Conservation (phyloP, 2,888 invertebrate species). For the Tolmerus cingulatus region DNA sequence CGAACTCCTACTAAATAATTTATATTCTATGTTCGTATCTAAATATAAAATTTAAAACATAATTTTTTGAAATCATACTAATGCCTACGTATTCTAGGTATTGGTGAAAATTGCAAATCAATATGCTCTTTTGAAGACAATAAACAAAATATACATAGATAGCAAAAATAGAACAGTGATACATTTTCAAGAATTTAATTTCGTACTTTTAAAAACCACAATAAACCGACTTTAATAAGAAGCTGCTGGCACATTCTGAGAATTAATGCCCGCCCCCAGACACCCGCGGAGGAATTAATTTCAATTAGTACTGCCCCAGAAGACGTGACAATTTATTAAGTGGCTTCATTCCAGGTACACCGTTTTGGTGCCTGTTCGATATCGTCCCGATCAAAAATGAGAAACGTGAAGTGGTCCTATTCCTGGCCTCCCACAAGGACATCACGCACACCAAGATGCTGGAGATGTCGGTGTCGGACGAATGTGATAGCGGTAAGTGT, state of each 20-base stretch:
- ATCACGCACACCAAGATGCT: conserved; percentile 92
- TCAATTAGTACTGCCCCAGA: background rate
- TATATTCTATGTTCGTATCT: too few species aligned
- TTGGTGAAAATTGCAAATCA: too few species aligned
- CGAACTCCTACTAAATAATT: too few species aligned
- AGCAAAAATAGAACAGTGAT: background rate
- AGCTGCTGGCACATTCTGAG: background rate
- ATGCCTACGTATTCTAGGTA: too few species aligned
- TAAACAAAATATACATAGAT: background rate
- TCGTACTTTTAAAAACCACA: too few species aligned
- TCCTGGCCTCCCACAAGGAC: conserved; percentile 96
- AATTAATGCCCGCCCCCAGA: background rate
- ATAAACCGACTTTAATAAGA: background rate
- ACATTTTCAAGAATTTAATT: too few species aligned
- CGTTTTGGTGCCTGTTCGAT: conserved; percentile 96
- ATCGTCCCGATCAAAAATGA: conserved; percentile 99
- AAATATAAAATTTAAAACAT: too few species aligned
- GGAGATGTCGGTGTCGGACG: conserved; percentile 83
- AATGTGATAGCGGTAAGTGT: conserved; percentile 85
- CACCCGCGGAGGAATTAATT: background rate
- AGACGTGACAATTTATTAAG: background rate
- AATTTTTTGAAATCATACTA: too few species aligned
- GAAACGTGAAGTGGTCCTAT: conserved; percentile 94
- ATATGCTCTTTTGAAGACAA: too few species aligned
- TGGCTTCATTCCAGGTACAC: conserved; percentile 72